Percentiles rank a stretch among this genome's conserved stretches.
These are phyloP conservation scores for Tachina lurida DNA, from an alignment of 2,888 invertebrate genomes.

Conservation along the genomic window DNA sequence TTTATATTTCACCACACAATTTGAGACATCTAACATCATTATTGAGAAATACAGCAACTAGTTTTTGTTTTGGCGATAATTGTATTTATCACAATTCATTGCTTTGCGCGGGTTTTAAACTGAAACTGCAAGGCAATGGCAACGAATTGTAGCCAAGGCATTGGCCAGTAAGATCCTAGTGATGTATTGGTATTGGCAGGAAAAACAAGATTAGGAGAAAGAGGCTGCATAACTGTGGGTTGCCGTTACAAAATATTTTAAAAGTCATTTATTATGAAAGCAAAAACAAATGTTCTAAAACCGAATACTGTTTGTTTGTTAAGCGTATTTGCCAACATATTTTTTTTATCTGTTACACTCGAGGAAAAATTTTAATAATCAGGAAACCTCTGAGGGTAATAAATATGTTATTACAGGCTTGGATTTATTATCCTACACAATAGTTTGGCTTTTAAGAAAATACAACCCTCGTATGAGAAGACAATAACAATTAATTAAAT, in stretches of 20 bases:
- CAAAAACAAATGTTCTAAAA: conserved; percentile 45
- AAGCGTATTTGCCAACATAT: conserved; percentile 36
- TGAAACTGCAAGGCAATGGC: too few species aligned
- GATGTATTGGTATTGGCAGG: conserved; percentile 43
- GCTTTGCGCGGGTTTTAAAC: neutral
- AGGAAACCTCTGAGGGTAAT: too few species aligned
- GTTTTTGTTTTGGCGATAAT: conserved; percentile 50
- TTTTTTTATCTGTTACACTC: conserved; percentile 28
- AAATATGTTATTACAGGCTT: too few species aligned
- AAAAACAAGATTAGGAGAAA: conserved; percentile 14
- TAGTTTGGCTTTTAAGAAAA: too few species aligned
- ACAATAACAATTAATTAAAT: too few species aligned
- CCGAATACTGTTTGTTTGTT: conserved; percentile 34
- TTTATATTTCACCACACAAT: conserved; percentile 19
- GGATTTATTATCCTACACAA: too few species aligned
- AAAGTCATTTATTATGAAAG: conserved; percentile 64
- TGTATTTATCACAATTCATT: conserved; percentile 60
- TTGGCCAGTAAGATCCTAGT: neutral
- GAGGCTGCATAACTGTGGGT: conserved; percentile 57
- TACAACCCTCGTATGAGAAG: too few species aligned
- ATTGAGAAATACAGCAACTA: conserved; percentile 44
- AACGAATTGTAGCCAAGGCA: neutral
- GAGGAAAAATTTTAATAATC: neutral
- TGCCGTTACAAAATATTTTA: conserved; percentile 70
- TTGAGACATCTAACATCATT: conserved; percentile 10